Evolutionary conservation across 1,140 invertebrate species (phyloP), one percentile per base, ranked within the genome.

Genomic region (Lepeophtheirus salmonis): DNA sequence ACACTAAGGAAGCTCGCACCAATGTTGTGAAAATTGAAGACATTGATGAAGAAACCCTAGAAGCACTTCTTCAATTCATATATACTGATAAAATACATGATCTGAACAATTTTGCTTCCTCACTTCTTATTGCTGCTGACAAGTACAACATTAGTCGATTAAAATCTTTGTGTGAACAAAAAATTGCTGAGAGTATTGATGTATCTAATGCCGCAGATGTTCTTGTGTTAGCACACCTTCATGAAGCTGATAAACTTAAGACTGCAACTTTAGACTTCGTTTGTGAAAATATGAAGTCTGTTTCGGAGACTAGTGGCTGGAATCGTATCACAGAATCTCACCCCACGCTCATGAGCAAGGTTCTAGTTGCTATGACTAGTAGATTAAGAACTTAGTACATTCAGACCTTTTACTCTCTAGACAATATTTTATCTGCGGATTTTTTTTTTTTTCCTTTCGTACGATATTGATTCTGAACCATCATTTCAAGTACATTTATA

Each of bases 141-240:
- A 97, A 97, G 79, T 95, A 94, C 72, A 89, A 92, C 65, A 74
- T 97, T 56, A 91, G 97, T 70, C 81, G 92, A 77, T 79, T 97
- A 72, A 97, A 98, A 80, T 89, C 97, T 63, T 95, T 97, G 89
- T 98, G 95, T 74, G 95, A 98, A 74, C 91, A 97, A 74, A 87
- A 92, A 53, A 75, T 98, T 53, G 97, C 91, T 76, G 82, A 86
- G 56, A 95, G 86, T 74, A 76, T 98, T 64, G 87, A 85, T 22
- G 87, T 94, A 67, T 91, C 97, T 67, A 96, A 94, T 70, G 91
- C 90, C 53, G 92, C 92, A 48, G 92, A 97, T 70, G 92, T 91
- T 64, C 79, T 98, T 65, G 95, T 97, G 67, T 78, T 97, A 64
- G 95, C 95, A 56, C 94, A 98, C 79, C 79, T 97, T 66, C 92